A percentile compares a stretch with the other conserved stretches of the same genome.
These are phyloP conservation scores for Halesus radiatus DNA, from an alignment of 1,140 invertebrate species.

Conservation along the genomic window DNA sequence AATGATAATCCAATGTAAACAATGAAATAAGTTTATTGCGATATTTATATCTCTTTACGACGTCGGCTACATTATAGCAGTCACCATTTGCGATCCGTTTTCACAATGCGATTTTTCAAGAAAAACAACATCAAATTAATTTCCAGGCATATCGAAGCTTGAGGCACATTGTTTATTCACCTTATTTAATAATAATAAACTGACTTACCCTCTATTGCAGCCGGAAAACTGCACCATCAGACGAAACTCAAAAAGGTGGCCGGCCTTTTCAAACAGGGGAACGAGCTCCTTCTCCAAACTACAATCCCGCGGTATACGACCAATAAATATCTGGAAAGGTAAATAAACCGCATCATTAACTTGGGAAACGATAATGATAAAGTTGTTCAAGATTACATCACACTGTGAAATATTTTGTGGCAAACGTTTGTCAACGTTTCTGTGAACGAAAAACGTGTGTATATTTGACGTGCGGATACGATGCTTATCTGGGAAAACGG, in stretches of 20 bases:
- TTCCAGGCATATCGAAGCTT: not conserved
- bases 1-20: too few species aligned
- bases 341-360: not conserved
- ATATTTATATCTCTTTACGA: not conserved
- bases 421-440: too few species aligned
- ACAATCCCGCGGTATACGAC: conserved; percentile 66
- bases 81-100: not conserved
- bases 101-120: not conserved
- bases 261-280: conserved; percentile 63
- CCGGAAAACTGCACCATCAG: conserved; percentile 70
- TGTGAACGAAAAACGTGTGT: too few species aligned
- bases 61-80: not conserved
- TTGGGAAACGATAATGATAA: too few species aligned
- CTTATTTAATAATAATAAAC: not conserved
- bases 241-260: conserved; percentile 66
- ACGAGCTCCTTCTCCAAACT: conserved; percentile 65
- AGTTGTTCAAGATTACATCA: too few species aligned
- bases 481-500: too few species aligned
- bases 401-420: too few species aligned
- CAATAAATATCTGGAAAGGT: conserved; percentile 64
- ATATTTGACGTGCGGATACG: too few species aligned
- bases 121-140: not conserved
- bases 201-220: conserved; percentile 65
- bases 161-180: not conserved
- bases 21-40: too few species aligned